Evolutionary conservation across 2,888 invertebrate species (phyloP), one percentile per base, ranked within the genome.

Genomic region (Gryllus longicercus): DNA sequence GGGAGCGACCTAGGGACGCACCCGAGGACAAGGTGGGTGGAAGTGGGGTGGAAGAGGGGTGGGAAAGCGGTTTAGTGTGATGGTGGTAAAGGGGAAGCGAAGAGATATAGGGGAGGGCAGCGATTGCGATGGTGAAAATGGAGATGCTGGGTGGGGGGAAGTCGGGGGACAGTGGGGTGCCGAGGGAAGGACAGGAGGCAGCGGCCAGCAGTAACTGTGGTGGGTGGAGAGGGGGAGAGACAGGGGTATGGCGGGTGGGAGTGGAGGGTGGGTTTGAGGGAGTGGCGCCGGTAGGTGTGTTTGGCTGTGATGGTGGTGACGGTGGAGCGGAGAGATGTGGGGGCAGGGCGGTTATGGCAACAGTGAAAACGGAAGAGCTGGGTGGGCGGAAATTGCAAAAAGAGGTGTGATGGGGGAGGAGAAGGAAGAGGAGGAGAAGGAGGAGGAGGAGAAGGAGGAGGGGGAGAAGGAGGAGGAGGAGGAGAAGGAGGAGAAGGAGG

Each of bases 1-100:
- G 74, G 11, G 1, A 5, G n/a, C 2, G 74, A 3, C 0, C 3
- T 0, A n/a, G 8, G n/a, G 11, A 0, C 4, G 3, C 16, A 4
- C 10, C 3, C 5, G 74, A n/a, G 74, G 11, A 11, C n/a, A n/a
- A 3, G 4, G 74, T 74, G 74, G 74, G n/a, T 1, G 74, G 74
- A 1, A n/a, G 11, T 18, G 16, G 16, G 0, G 74, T 3, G 74
- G 5, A 11, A 11, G 74, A 2, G 3, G 74, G 16, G 74, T 2
- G 74, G 74, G n/a, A 2, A n/a, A n/a, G n/a, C n/a, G n/a, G n/a
- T n/a, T n/a, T n/a, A n/a, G n/a, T n/a, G n/a, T n/a, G n/a, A n/a
- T n/a, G n/a, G n/a, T n/a, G n/a, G n/a, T n/a, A n/a, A n/a, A n/a
- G n/a, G n/a, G n/a, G n/a, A n/a, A n/a, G n/a, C n/a, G n/a, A n/a